Evolutionary conservation across 2,888 invertebrate species (phyloP), one percentile per base, ranked within the genome.

Genomic region (Idaea dimidiata): DNA sequence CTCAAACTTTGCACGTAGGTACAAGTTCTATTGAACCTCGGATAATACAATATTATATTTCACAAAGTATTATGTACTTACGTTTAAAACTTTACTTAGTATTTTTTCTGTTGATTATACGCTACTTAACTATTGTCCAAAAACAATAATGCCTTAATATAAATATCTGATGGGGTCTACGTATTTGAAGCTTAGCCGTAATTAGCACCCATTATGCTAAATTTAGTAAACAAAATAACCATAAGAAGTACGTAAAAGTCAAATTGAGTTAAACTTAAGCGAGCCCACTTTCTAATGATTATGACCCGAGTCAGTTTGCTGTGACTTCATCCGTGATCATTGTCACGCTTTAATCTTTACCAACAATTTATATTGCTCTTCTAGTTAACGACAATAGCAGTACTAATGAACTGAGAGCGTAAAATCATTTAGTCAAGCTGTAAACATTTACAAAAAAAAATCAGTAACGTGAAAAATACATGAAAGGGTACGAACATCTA

Each of bases 211-310:
- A 43, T 43, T 43, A 1, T 43, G 8, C 10, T 43, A 43, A 43
- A 43, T 43, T 43, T 43, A 43, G 14, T 10, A 43, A 43, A 43
- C 43, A 14, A 43, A 43, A 43, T 14, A 43, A 10, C 43, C 43
- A 8, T 43, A 43, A 43, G 10, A 43, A 43, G 24, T 24, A 24
- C 70, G 70, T 70, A 73, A 78, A 70, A 71, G 62, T 66, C 56
- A 62, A 73, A 75, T 72, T 72, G 71, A 61, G 67, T 74, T 66
- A 72, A 73, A 74, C 71, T 69, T 66, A 62, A 54, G 57, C 62
- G 54, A 58, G 57, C 57, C 65, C 66, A 78, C 83, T 84, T 84
- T 83, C 84, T 82, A 82, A 80, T 78, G 78, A 77, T 78, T 73
- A 68, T 75, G 75, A 79, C 76, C 77, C 70, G 77, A 67, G 66